Evolutionary conservation across 2,797 vertebrate species (phyloP).

Genomic region (Neosilurus hyrtlii): DNA sequence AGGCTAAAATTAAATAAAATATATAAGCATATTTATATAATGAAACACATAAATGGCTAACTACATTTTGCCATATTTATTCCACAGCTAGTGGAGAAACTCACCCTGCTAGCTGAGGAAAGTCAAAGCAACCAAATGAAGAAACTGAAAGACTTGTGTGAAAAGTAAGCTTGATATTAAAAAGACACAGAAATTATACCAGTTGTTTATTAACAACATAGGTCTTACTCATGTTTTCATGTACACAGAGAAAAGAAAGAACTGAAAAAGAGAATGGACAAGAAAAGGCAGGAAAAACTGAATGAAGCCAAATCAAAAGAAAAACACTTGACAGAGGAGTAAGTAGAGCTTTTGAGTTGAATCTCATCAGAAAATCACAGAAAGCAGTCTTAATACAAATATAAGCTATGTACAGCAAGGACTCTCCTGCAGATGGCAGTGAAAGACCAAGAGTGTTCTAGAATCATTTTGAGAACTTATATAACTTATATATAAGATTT

Average conservation of each 20-base stretch:
- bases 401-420: neutral
- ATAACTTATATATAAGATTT: no score
- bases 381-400: neutral
- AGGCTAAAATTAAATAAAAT: neutral
- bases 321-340: constrained; percentile 97
- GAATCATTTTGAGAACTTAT: no score
- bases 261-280: constrained; percentile 97
- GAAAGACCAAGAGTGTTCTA: constrained; percentile 10
- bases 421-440: constrained; percentile 47
- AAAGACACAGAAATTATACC: neutral
- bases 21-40: neutral
- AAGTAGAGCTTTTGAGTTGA: constrained; percentile 34
- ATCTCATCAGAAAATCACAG: neutral
- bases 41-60: constrained; percentile 2
- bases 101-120: constrained; percentile 88
- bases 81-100: constrained; percentile 88
- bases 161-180: constrained; percentile 78
- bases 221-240: constrained; percentile 12
- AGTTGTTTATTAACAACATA: neutral
- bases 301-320: constrained; percentile 96
- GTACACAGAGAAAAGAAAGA: constrained; percentile 91
- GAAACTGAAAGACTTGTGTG: constrained; percentile 94
- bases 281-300: constrained; percentile 95
- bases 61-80: neutral
- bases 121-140: constrained; percentile 89